These are phyloP conservation scores for Griposia aprilina DNA, from an alignment of 2,888 invertebrate genomes.

Conservation along the genomic window DNA sequence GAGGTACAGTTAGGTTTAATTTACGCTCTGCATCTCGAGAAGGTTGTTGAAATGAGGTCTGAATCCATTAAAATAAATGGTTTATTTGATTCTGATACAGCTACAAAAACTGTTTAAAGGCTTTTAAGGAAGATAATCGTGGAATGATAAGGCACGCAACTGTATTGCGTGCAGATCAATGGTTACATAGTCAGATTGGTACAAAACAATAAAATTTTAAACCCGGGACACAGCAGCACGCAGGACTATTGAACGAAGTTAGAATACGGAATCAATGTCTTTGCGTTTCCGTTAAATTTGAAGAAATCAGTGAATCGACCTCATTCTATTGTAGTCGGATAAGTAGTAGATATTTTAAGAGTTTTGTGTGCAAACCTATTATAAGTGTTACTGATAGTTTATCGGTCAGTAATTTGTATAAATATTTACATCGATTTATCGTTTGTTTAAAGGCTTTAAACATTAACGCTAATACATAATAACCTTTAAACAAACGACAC, in stretches of 20 bases:
- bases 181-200: slow-evolving; percentile 24
- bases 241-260: slow-evolving; percentile 34
- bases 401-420: background rate
- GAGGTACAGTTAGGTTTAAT: slow-evolving; percentile 44
- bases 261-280: slow-evolving; percentile 47
- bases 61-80: background rate
- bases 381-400: background rate
- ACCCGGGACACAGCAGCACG: slow-evolving; percentile 36
- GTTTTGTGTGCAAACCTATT: background rate
- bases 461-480: too few relatives aligned
- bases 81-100: background rate
- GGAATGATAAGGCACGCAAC: slow-evolving; percentile 35
- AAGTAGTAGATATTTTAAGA: background rate
- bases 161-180: slow-evolving; percentile 43
- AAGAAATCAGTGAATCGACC: slow-evolving; percentile 21
- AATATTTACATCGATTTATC: background rate
- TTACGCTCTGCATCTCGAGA: slow-evolving; percentile 44
- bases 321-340: background rate
- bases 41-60: slow-evolving; percentile 27
- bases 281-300: slow-evolving; percentile 7
- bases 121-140: slow-evolving; percentile 8
- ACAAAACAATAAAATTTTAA: slow-evolving; percentile 43
- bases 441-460: background rate
- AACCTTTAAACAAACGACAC: too few relatives aligned
- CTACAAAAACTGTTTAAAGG: slow-evolving; percentile 21